Base-by-base conservation (phyloP, 2,888 invertebrate genomes). In the Aricia artaxerxes region DNA sequence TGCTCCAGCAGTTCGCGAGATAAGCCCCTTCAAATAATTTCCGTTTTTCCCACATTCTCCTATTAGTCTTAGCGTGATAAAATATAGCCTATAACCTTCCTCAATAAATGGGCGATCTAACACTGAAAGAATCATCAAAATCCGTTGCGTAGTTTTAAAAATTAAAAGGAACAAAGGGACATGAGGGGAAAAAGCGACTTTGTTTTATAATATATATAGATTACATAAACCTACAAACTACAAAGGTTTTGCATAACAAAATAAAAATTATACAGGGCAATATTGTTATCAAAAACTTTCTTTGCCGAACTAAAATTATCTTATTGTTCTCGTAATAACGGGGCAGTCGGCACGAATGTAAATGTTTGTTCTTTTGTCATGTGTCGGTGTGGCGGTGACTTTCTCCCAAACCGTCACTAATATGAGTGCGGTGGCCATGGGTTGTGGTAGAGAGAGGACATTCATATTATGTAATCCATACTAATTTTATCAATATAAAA, bases 371-470 rank as follows among this genome's bases (percentile, higher is more conserved):
- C 69, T 31, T 69, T 38, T 69, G 69, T 69, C 31, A 31, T 11
- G 13, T 64, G 64, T 38, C 35, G 1, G 69, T 13, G 35, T 38
- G 69, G 11, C 13, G 31, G 69, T 16, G 5, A 38, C 69, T 69
- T 69, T 69, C 69, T 16, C 69, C 69, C 13, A 38, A 69, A 69
- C 35, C 64, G 24, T 69, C 13, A 31, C 69, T 69, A 69, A 69
- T 38, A 4, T 69, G 13, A 35, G 11, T 61, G 13, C 64, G 31
- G 64, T 69, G 31, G 4, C 69, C 69, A 38, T 11, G 31, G 11
- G 64, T 31, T 64, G 2, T 69, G 13, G 35, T 38, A 11, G 13
- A 4, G 35, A 5, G 1, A 38, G 35, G 31, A 64, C 24, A 64
- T 31, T 64, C 0, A 24, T 24, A 24, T 38, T 40, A 40, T 40